Conservation (phyloP, 1,140 invertebrate genomes). For the Acyrthosiphon pisum region DNA sequence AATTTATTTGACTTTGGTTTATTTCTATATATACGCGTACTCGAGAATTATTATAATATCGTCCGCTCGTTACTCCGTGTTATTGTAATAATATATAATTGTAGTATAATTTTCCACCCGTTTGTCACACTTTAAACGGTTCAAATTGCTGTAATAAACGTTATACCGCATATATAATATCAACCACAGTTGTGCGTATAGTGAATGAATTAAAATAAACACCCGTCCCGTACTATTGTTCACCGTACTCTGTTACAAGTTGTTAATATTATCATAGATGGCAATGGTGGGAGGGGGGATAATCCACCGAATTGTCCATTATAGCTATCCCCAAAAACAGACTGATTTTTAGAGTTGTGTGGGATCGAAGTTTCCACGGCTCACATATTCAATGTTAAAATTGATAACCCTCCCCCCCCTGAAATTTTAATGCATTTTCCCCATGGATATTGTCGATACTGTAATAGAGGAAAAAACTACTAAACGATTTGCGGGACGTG, state of each 20-base stretch:
- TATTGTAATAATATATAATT: not conserved
- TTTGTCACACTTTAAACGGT: not conserved
- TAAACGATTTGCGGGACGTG: not conserved
- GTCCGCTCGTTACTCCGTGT: not conserved
- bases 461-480: not conserved
- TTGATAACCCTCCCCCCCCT: too few relatives aligned
- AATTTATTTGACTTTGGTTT: slow-evolving; percentile 1
- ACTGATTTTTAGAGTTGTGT: too few relatives aligned
- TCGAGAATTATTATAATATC: not conserved
- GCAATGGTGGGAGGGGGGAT: too few relatives aligned
- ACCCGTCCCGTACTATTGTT: not conserved
- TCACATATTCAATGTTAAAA: too few relatives aligned
- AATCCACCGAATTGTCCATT: too few relatives aligned
- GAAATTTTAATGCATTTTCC: too few relatives aligned
- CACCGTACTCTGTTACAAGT: not conserved
- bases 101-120: not conserved
- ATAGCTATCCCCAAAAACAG: too few relatives aligned
- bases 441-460: not conserved
- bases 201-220: too few relatives aligned
- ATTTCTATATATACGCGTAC: not conserved
- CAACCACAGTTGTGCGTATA: too few relatives aligned
- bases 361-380: too few relatives aligned
- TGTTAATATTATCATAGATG: too few relatives aligned
- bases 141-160: not conserved
- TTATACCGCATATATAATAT: too few relatives aligned